Evolutionary conservation across 2,797 vertebrate species (phyloP), one percentile per base, ranked within the genome.

Genomic region (Anguilla obscura): DNA sequence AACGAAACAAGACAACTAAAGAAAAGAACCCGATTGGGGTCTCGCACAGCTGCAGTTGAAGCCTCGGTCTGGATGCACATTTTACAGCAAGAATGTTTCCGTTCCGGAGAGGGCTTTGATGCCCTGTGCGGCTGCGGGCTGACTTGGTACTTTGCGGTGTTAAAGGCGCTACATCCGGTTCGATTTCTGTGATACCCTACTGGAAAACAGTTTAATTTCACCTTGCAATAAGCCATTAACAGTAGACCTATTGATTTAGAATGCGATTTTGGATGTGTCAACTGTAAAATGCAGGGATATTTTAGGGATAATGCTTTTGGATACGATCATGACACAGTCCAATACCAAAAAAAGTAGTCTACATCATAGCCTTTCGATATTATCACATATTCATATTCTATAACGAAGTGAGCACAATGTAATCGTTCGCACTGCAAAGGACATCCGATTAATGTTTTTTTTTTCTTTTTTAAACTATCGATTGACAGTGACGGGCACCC

Each of bases 41-140:
- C 45, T 9, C n/a, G 79, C 79, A 50, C 45, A 50, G 79, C 79
- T 50, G 79, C n/a, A 48, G 79, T n/a, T 82, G 18, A 50, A 21
- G 79, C 79, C 79, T 82, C 79, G 79, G 45, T 82, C 18, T 82
- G 40, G 74, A 21, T 10, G 45, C 79, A 24, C n/a, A 82, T 82
- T 82, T 82, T n/a, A 50, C 40, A 82, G 40, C 79, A 12, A 48
- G 45, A 82, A 82, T 50, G 79, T 50, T 45, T 21, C 24, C 21
- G 79, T 10, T 21, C 45, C 8, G n/a, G 40, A 82, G 79, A n/a
- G 24, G 45, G 7, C 8, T 50, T 6, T n/a, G 79, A 16, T 50
- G 45, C 79, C 79, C 21, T 45, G 36, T 40, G 16, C 9, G 14
- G 21, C 74, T 45, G 12, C 50, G 18, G n/a, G n/a, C 40, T 1